Conservation (phyloP, 2,888 invertebrate species). For the Emesis russula region DNA sequence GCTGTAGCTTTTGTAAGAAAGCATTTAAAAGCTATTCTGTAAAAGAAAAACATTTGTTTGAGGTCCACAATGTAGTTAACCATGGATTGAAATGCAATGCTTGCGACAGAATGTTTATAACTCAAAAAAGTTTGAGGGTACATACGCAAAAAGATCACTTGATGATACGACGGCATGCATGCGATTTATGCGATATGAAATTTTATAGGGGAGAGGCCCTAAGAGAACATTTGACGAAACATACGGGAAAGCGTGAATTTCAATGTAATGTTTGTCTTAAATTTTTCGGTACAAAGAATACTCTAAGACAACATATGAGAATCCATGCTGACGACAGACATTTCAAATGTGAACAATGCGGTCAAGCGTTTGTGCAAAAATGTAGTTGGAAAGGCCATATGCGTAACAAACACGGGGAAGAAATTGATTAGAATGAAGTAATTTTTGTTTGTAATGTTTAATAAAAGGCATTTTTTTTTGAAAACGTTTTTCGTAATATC, state of each 20-base stretch:
- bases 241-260: slow-evolving; percentile 90
- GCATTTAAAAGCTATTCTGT: too few relatives aligned
- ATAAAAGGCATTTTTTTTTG: neutral
- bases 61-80: too few relatives aligned
- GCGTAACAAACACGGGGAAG: slow-evolving; percentile 87
- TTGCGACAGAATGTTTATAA: slow-evolving; percentile 91
- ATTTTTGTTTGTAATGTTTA: neutral
- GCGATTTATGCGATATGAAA: slow-evolving; percentile 89
- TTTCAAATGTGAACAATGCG: slow-evolving; percentile 89
- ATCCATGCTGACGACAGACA: slow-evolving; percentile 89
- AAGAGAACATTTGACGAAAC: slow-evolving; percentile 92
- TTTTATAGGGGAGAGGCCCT: slow-evolving; percentile 91
- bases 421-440: slow-evolving; percentile 48
- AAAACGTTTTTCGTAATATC: too few relatives aligned
- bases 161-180: slow-evolving; percentile 89
- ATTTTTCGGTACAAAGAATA: slow-evolving; percentile 87
- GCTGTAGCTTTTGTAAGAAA: too few relatives aligned
- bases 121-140: slow-evolving; percentile 89
- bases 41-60: too few relatives aligned
- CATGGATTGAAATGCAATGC: slow-evolving; percentile 64
- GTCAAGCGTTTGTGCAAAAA: slow-evolving; percentile 89
- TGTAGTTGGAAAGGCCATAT: slow-evolving; percentile 89
- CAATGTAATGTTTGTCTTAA: slow-evolving; percentile 89
- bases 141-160: slow-evolving; percentile 92
- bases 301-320: slow-evolving; percentile 90